phyloP scores from a whole-genome alignment of 2,797 vertebrate species.

The Phoebastria nigripes region DNA sequence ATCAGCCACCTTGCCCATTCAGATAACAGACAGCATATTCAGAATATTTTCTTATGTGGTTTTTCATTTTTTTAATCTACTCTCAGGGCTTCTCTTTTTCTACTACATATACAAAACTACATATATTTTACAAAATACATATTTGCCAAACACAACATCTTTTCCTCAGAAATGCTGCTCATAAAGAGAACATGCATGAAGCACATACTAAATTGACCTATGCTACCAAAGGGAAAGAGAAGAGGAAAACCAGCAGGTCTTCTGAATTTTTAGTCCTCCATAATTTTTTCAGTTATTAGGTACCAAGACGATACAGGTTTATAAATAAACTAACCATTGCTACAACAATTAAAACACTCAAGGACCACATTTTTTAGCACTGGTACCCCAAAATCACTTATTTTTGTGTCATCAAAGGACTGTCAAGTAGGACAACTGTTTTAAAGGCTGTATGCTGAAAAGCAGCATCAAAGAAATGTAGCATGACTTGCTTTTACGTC shows the following conservation, averaged over 20 bases:
- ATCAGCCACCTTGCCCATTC: neutral
- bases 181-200: neutral
- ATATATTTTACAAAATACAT: neutral
- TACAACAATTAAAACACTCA: neutral
- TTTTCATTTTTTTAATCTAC: neutral
- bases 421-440: neutral
- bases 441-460: neutral
- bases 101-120: neutral
- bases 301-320: neutral
- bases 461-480: neutral
- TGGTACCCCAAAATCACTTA: neutral
- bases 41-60: neutral
- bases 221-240: neutral
- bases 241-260: neutral
- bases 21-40: neutral
- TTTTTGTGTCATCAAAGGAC: neutral
- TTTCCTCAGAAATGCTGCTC: neutral
- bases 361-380: neutral
- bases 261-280: neutral
- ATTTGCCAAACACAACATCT: neutral
- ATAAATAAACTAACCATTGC: neutral
- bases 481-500: neutral
- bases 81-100: neutral
- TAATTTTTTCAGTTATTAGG: neutral
- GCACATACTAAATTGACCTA: neutral